Percentiles rank a stretch among this genome's conserved stretches.
These are phyloP conservation scores for Kryptolebias ocellatus DNA, from an alignment of 2,797 vertebrate genomes.

Conservation along the genomic window DNA sequence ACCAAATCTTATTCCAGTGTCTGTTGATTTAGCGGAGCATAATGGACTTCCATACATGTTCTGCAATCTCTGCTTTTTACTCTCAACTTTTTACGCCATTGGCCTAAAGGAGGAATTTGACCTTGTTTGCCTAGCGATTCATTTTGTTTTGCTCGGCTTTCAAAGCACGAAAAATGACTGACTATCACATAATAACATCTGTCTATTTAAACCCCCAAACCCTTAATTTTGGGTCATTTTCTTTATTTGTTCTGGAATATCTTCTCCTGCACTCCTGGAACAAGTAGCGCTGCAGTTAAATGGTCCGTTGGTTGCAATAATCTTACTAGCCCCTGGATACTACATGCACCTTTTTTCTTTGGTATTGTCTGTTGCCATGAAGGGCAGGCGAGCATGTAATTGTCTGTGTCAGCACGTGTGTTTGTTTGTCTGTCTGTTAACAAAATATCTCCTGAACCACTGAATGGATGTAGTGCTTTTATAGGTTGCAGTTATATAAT, in stretches of 20 bases:
- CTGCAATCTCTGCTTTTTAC: not conserved
- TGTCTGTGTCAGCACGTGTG: no score
- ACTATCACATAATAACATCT: conserved; percentile 11
- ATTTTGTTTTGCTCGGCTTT: conserved; percentile 28
- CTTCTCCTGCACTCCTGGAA: conserved; percentile 13
- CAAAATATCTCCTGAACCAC: no score
- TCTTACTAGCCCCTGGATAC: not conserved
- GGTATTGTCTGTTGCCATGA: no score
- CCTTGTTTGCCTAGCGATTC: conserved; percentile 14
- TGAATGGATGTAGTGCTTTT: no score
- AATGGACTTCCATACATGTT: conserved; percentile 8
- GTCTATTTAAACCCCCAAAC: conserved; percentile 31
- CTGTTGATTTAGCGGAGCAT: not conserved
- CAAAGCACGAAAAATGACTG: conserved; percentile 4
- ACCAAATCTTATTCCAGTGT: conserved; percentile 5
- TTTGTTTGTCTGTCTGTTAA: no score
- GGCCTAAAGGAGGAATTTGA: conserved; percentile 34
- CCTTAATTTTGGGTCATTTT: conserved; percentile 27
- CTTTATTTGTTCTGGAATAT: conserved; percentile 37
- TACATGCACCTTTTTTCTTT: conserved; percentile 1
- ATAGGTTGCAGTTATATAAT: no score
- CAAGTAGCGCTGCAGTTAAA: not conserved
- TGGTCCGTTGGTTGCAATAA: conserved; percentile 13
- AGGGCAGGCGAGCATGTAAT: no score
- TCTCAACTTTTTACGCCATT: conserved; percentile 5